Evolutionary conservation across 2,888 invertebrate genomes (phyloP).

Genomic region (Orchestes rusci): DNA sequence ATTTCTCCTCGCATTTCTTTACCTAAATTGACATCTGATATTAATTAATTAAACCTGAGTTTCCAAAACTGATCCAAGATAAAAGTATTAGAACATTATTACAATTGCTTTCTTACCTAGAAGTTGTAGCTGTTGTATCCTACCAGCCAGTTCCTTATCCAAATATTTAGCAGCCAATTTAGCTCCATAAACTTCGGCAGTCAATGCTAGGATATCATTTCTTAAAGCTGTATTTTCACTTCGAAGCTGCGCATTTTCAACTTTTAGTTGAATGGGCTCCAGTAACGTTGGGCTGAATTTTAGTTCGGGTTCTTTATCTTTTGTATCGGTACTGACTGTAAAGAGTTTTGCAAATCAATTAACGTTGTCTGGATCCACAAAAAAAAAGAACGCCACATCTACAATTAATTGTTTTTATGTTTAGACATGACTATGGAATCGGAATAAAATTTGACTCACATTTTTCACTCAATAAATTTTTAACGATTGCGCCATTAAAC

Average conservation of each 20-base stretch:
- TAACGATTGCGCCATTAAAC: not conserved
- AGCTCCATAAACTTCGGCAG: constrained; percentile 78
- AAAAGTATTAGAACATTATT: no score
- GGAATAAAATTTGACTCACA: no score
- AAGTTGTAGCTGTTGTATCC: constrained; percentile 81
- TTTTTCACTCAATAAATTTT: not conserved
- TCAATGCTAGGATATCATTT: constrained; percentile 64
- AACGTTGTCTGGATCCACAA: not conserved
- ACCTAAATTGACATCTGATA: constrained; percentile 36
- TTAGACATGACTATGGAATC: no score
- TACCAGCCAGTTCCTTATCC: constrained; percentile 74
- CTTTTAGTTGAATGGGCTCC: constrained; percentile 43
- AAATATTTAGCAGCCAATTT: constrained; percentile 78
- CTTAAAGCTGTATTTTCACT: constrained; percentile 64
- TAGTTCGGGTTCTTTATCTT: constrained; percentile 24
- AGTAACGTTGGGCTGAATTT: constrained; percentile 41
- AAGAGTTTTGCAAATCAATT: no score
- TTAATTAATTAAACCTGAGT: no score
- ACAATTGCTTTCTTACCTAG: no score
- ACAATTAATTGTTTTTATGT: not conserved
- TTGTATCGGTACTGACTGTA: constrained; percentile 25
- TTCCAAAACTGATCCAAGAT: no score
- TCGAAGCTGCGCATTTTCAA: constrained; percentile 55
- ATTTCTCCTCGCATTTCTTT: constrained; percentile 73
- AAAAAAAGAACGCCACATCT: not conserved